phyloP scores from a whole-genome alignment of 2,888 invertebrate genomes.

The Horisme vitalbata region DNA sequence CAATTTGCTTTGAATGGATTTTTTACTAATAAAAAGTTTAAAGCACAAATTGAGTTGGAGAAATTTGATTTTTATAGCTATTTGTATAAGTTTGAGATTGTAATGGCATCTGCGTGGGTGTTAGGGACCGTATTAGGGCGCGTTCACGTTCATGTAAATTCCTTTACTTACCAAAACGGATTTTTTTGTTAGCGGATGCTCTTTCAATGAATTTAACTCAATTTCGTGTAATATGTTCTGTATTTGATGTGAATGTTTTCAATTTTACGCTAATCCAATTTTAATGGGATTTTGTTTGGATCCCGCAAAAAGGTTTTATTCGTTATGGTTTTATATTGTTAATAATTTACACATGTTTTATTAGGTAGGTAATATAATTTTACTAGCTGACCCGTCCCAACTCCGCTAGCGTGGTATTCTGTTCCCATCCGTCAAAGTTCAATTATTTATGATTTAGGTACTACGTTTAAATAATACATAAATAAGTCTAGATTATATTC shows the following conservation, averaged over 20 bases:
- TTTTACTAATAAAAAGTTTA: slow-evolving; percentile 6
- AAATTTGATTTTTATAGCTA: slow-evolving; percentile 10
- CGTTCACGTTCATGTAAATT: slow-evolving; percentile 18
- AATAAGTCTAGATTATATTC: too few species aligned
- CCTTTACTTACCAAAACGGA: neutral
- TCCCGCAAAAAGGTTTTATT: neutral
- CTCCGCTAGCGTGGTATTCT: too few species aligned
- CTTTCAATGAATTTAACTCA: slow-evolving; percentile 12
- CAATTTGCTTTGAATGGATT: slow-evolving; percentile 12
- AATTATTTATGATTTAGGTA: too few species aligned
- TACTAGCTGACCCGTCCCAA: too few species aligned
- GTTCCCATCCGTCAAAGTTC: too few species aligned
- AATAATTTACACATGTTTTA: neutral
- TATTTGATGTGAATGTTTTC: slow-evolving; percentile 13
- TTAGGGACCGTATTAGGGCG: slow-evolving; percentile 12
- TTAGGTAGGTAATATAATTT: too few species aligned
- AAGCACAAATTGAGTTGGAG: slow-evolving; percentile 9
- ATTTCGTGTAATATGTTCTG: slow-evolving; percentile 15
- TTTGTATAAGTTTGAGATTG: neutral
- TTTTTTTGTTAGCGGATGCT: neutral
- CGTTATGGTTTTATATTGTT: neutral
- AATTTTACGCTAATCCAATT: slow-evolving; percentile 13
- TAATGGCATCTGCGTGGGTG: slow-evolving; percentile 11
- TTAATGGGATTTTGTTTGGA: slow-evolving; percentile 10
- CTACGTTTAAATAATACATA: too few species aligned